These are phyloP conservation scores for Plebejus anna DNA, from an alignment of 2,888 invertebrate species.

Conservation along the genomic window DNA sequence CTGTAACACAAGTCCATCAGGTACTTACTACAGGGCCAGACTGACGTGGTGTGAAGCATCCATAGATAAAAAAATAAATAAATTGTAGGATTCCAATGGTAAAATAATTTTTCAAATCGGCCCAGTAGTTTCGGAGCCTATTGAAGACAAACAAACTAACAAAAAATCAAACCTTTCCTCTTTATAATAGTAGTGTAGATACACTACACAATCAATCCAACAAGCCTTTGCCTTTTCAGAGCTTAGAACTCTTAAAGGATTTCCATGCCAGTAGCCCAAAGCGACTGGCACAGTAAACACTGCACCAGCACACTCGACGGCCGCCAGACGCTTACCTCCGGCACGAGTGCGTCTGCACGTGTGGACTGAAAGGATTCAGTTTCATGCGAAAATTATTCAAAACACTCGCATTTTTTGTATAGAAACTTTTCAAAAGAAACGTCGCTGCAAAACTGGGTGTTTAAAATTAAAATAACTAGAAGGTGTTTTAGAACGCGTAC, in stretches of 20 bases:
- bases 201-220: no score
- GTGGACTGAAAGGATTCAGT: slow-evolving; percentile 53
- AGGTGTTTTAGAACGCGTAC: slow-evolving; percentile 4
- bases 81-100: no score
- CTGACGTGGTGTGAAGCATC: no score
- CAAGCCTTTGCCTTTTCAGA: no score
- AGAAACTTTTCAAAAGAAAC: slow-evolving; percentile 27
- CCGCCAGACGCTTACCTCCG: slow-evolving; percentile 50
- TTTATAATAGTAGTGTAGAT: no score
- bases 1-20: no score
- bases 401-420: slow-evolving; percentile 31
- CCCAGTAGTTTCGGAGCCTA: no score
- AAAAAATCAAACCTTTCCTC: no score
- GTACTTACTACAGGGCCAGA: no score
- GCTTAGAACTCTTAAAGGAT: not conserved
- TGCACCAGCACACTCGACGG: slow-evolving; percentile 49
- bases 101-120: no score
- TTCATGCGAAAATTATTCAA: slow-evolving; percentile 41
- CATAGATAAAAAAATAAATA: no score
- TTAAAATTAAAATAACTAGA: slow-evolving; percentile 24
- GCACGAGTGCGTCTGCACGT: slow-evolving; percentile 42
- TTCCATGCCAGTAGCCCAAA: not conserved
- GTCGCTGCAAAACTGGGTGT: slow-evolving; percentile 7
- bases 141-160: no score
- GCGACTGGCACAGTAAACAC: not conserved